A percentile compares a stretch with the other conserved stretches of the same genome.
phyloP scores from a whole-genome alignment of 2,888 invertebrate genomes.

The Crocallis elinguaria region DNA sequence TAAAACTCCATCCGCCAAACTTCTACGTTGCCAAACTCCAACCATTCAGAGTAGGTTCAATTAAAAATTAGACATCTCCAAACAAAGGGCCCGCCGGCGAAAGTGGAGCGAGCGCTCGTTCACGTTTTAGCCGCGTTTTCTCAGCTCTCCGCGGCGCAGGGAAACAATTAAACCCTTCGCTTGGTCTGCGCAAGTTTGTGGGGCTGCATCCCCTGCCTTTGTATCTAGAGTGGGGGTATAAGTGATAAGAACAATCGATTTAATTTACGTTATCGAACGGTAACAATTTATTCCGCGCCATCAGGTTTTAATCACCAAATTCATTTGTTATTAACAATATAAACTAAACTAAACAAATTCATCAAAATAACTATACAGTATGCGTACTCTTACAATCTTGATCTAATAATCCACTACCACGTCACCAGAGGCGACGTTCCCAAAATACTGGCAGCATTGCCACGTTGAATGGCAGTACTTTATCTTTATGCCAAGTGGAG shows the following conservation, averaged over 20 bases:
- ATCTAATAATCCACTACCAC: too few species aligned
- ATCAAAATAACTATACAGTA: too few species aligned
- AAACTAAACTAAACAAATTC: too few species aligned
- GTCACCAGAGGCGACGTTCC: too few species aligned
- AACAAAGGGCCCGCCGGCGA: constrained; percentile 58
- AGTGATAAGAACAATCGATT: constrained; percentile 1
- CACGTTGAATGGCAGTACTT: too few species aligned
- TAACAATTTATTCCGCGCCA: too few species aligned
- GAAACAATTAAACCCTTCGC: constrained; percentile 81
- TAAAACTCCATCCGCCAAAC: constrained; percentile 1
- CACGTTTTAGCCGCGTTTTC: constrained; percentile 67
- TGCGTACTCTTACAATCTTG: too few species aligned
- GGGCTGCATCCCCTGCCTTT: constrained; percentile 70
- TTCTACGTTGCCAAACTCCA: neutral
- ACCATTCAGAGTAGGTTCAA: constrained; percentile 50
- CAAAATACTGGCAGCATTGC: too few species aligned
- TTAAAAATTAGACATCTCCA: constrained; percentile 71
- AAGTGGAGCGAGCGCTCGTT: constrained; percentile 56
- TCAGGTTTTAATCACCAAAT: too few species aligned
- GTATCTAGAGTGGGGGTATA: constrained; percentile 51
- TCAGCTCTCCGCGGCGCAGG: constrained; percentile 64
- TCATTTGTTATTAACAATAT: too few species aligned
- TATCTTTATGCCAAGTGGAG: too few species aligned
- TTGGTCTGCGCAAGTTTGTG: constrained; percentile 67
- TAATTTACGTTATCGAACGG: neutral